Evolutionary conservation across 2,113 vertebrate genomes (phyloP), one percentile per base, ranked within the genome.

Genomic region (Myotis lucifugus): DNA sequence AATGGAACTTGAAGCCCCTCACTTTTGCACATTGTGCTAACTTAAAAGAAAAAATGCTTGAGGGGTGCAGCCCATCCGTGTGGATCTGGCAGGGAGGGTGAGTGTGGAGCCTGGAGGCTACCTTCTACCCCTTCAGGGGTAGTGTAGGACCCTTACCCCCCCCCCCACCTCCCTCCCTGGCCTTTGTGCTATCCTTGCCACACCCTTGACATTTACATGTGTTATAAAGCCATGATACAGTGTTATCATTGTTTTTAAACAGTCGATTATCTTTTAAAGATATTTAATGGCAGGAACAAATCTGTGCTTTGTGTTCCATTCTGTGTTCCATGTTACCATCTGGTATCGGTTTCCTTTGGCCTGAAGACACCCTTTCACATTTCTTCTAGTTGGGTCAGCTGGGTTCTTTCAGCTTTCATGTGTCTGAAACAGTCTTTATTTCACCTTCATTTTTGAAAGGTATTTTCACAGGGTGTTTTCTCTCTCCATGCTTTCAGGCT

Each of bases 191-290:
- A 0, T 12, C 1, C 64, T 2, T 32, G 56, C 67, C 64, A 0
- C 0, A 1, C 19, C 34, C 78, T 40, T 52, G 23, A 21, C 6
- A 9, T 27, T 72, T 6, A 1, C 8, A 0, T 2, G 0, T 3
- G 48, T 25, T 7, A 32, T 32, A 52, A 54, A 40, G 34, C 40
- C 76, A 48, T 3, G 13, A 9, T 54, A 23, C 14, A 10, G 23
- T 50, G 37, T 17, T 4, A 1, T 37, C 13, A 1, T 34, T 69
- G 3, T 74, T 32, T 88, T 72, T 32, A 40, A 83, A 17, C 18
- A 15, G 48, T 3, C 18, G 8, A 0, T 23, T 69, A 6, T 27
- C 32, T 76, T 61, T 32, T 14, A 42, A 12, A 64, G 90, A 29
- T 7, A 19, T 37, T 23, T n/a, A 27, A 9, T 15, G 34, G 34